These are phyloP conservation scores for Pheosia gnoma DNA, from an alignment of 2,888 invertebrate species.

Conservation along the genomic window DNA sequence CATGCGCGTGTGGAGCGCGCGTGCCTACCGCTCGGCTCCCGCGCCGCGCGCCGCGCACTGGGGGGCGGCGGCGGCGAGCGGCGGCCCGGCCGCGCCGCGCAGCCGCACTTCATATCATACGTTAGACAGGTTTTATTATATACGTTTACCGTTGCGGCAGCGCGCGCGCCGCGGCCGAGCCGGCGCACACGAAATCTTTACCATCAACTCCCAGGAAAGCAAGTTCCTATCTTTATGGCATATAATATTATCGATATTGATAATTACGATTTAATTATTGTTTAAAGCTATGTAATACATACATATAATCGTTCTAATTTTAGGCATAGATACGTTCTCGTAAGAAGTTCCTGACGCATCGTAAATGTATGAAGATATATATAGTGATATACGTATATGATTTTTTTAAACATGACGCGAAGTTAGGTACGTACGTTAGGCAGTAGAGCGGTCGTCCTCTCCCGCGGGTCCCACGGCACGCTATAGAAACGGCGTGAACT, in stretches of 20 bases:
- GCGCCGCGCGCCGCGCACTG: conserved; percentile 79
- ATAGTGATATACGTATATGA: conserved; percentile 83
- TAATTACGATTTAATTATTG: conserved; percentile 85
- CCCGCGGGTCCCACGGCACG: conserved; percentile 63
- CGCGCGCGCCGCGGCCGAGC: conserved; percentile 72
- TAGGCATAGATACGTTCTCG: conserved; percentile 84
- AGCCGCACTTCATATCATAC: conserved; percentile 82
- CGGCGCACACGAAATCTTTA: conserved; percentile 70
- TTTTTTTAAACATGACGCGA: conserved; percentile 83
- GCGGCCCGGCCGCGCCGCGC: conserved; percentile 64
- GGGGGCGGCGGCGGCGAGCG: conserved; percentile 78
- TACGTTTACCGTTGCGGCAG: conserved; percentile 80
- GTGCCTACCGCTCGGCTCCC: conserved; percentile 57
- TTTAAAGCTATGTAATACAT: conserved; percentile 86
- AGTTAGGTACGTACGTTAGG: conserved; percentile 83
- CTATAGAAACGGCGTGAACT: conserved; percentile 43
- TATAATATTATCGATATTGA: conserved; percentile 85
- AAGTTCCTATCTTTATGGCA: conserved; percentile 86
- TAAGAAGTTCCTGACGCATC: conserved; percentile 85
- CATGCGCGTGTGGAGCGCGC: conserved; percentile 30
- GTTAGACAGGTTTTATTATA: conserved; percentile 83
- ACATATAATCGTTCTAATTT: conserved; percentile 85
- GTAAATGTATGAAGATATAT: conserved; percentile 84
- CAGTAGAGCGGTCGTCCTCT: conserved; percentile 82
- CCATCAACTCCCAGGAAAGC: conserved; percentile 84